Conservation (phyloP, 2,797 vertebrate species). For the Tauraco hartlaubi region DNA sequence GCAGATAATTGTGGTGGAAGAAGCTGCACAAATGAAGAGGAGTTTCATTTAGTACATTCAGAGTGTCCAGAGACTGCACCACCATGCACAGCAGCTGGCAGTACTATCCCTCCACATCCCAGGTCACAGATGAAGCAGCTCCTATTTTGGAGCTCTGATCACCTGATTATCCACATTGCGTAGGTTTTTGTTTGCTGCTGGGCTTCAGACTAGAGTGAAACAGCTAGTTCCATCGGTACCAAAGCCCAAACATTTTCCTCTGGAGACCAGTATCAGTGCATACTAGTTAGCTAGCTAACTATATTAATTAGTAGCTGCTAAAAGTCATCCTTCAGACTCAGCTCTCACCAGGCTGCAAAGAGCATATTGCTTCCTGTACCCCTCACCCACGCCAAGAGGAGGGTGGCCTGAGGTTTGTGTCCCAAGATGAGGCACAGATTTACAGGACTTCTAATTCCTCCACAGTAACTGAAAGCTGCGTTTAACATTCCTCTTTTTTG, state of each 20-base stretch:
- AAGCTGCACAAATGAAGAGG: background rate
- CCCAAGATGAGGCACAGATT: background rate
- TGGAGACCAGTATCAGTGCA: background rate
- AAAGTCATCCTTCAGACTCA: background rate
- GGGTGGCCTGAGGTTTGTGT: accelerated
- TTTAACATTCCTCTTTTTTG: background rate
- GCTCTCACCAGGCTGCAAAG: background rate
- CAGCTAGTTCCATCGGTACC: background rate
- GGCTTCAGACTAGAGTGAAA: background rate
- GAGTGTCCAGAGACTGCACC: background rate
- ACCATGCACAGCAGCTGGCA: background rate
- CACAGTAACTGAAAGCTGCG: background rate
- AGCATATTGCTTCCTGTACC: background rate
- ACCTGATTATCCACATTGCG: background rate
- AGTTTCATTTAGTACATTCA: background rate
- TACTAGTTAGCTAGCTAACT: background rate
- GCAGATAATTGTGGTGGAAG: background rate
- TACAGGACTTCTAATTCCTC: background rate
- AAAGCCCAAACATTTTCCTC: background rate
- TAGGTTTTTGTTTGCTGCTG: background rate
- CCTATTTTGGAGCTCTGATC: background rate
- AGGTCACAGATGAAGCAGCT: background rate
- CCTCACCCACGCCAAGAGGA: background rate
- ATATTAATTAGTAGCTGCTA: background rate
- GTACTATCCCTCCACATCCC: background rate